Base-by-base conservation (phyloP, 1,140 invertebrate species). In the Macrotrachela quadricornifera region DNA sequence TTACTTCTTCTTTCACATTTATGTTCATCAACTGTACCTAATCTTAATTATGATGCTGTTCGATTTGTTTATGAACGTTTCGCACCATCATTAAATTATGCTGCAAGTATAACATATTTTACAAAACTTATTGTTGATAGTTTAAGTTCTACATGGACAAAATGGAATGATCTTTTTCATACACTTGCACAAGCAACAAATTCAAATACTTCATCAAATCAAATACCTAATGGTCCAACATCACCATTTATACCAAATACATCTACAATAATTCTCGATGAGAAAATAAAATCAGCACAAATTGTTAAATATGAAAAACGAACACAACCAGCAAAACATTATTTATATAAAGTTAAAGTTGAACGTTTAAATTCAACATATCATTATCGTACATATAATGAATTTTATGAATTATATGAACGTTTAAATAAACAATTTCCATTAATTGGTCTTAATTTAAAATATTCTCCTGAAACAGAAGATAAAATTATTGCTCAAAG, bases 101-200 rank as follows among this genome's bases (percentile, higher is more conserved):
- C 12, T 1, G 40, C 2, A 6, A 42, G 40, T 15, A 14, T 15
- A 15, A 42, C 12, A 14, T 10, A 15, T 15, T 42, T 42, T 15
- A 42, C 40, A 4, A 69, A 67, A 52, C 64, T 71, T 66, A 66
- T 71, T 15, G 61, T 69, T 49, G 69, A 73, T 17, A 70, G 69
- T 56, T 53, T 73, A 39, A 66, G 66, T 54, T 72, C 71, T 17
- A 80, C 83, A 75, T 92, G 88, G 58, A 90, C 86, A 0, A 86
- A 91, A 57, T 83, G 95, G 58, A 95, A 96, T 71, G 95, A 95
- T 69, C 95, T 96, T 68, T 71, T 96, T 18, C 91, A 95, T 67
- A 96, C 92, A 68, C 69, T 97, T 58, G 88, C 86, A 3, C 92
- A 97, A 65, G 3, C 21, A 14, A 6, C 40, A 42, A 42, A 10